A percentile compares a stretch with the other conserved stretches of the same genome.
Conservation (phyloP, 2,113 vertebrate genomes). For the Pollachius pollachius region DNA sequence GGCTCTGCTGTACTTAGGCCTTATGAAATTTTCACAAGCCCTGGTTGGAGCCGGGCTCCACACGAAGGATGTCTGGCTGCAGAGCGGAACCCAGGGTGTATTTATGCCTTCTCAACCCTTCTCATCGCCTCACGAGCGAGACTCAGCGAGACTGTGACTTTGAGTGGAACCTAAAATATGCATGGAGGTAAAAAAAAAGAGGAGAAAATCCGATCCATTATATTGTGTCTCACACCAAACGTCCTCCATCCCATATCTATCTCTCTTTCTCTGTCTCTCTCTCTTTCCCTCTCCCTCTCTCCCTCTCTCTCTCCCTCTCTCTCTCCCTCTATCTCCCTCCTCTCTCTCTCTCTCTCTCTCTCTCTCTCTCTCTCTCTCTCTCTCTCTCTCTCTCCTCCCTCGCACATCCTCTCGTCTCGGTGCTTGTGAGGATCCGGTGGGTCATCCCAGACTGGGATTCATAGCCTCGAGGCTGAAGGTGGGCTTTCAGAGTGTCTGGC, state of each 20-base stretch:
- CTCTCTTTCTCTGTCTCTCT: background rate
- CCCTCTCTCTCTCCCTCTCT: background rate
- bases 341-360: too few species aligned
- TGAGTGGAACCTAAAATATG: background rate
- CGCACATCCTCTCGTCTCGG: too few species aligned
- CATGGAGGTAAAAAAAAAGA: background rate
- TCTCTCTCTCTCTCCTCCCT: too few species aligned
- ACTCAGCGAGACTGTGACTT: background rate
- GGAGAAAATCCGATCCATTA: conserved; percentile 4
- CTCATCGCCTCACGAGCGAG: background rate
- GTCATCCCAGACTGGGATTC: too few species aligned
- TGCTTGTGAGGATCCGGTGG: too few species aligned
- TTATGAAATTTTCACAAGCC: conserved; percentile 52
- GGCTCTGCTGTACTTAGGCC: conserved; percentile 50
- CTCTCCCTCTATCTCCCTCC: background rate
- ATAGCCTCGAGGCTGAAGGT: too few species aligned
- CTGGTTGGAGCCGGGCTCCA: background rate
- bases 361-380: too few species aligned
- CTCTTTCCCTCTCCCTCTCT: background rate
- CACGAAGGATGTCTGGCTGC: too few species aligned
- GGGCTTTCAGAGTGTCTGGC: too few species aligned
- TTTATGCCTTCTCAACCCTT: background rate
- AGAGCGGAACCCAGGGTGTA: too few species aligned
- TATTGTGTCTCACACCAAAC: too few species aligned
- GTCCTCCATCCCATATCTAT: too few species aligned